Percentiles rank a stretch among this genome's conserved stretches.
Evolutionary conservation across 2,888 invertebrate genomes (phyloP).

Genomic region (Parapristionchus giblindavisi): DNA sequence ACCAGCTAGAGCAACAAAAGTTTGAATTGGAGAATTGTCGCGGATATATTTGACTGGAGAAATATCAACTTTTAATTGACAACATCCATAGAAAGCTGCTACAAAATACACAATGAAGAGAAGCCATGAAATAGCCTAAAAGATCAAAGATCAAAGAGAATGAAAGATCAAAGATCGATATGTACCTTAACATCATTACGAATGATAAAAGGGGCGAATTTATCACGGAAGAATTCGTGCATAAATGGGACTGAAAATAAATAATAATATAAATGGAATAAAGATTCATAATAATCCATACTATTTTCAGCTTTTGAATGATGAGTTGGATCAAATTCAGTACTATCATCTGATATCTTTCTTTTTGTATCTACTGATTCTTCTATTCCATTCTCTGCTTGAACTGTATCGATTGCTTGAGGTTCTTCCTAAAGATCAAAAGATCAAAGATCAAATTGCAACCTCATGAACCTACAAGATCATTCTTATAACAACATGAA

Average conservation of each 20-base stretch:
- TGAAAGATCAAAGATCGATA: neutral
- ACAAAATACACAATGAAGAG: conserved; percentile 62
- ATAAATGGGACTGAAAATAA: conserved; percentile 62
- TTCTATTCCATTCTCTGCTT: too few species aligned
- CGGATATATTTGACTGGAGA: conserved; percentile 69
- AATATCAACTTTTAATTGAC: conserved; percentile 65
- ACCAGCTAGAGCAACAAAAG: conserved; percentile 68
- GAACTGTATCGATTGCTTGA: conserved; percentile 34
- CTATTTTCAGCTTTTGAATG: conserved; percentile 51
- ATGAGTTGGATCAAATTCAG: conserved; percentile 41
- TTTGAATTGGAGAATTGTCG: conserved; percentile 69
- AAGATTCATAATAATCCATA: conserved; percentile 39
- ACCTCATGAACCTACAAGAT: neutral
- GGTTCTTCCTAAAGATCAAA: neutral
- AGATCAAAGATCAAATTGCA: neutral
- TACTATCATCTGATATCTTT: conserved; percentile 14
- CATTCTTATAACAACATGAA: conserved; percentile 55
- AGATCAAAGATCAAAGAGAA: neutral
- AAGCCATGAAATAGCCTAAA: conserved; percentile 48
- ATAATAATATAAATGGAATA: neutral
- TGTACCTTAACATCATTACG: conserved; percentile 57
- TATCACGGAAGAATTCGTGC: conserved; percentile 66
- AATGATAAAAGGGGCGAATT: conserved; percentile 63
- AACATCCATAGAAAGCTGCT: conserved; percentile 66
- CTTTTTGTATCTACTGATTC: conserved; percentile 19